These are phyloP conservation scores for Euleptes europaea DNA, from an alignment of 2,113 vertebrate species.

Conservation along the genomic window DNA sequence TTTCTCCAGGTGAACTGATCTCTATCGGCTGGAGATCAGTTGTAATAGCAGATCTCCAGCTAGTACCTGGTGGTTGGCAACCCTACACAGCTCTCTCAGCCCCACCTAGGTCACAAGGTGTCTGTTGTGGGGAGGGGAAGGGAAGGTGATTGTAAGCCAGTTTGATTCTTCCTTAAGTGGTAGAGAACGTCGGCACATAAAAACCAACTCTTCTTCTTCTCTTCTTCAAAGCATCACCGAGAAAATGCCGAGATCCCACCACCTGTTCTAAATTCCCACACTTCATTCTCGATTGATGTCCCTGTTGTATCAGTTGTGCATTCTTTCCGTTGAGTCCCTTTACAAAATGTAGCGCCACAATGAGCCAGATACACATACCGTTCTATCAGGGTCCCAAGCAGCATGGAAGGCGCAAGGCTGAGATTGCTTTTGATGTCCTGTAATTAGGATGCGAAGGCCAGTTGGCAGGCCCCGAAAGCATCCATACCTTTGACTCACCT, in stretches of 20 bases:
- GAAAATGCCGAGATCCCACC: background rate
- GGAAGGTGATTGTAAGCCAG: too few relatives aligned
- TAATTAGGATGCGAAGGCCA: constrained; percentile 57
- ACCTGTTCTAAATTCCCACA: background rate
- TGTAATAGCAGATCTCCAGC: too few relatives aligned
- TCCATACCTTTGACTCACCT: constrained; percentile 65
- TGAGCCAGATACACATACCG: background rate
- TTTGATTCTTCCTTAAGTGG: too few relatives aligned
- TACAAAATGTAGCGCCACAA: constrained; percentile 2
- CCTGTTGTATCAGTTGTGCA: background rate
- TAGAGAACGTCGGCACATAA: too few relatives aligned
- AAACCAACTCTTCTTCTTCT: too few relatives aligned
- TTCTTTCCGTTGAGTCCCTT: constrained; percentile 20
- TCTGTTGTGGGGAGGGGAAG: too few relatives aligned
- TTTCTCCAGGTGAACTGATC: too few relatives aligned
- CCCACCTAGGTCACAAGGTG: too few relatives aligned
- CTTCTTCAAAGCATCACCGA: background rate
- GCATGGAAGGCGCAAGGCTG: accelerated
- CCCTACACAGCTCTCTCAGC: too few relatives aligned
- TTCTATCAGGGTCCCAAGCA: constrained; percentile 18
- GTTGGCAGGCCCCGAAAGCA: constrained; percentile 2
- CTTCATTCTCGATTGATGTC: background rate
- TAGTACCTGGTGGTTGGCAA: too few relatives aligned
- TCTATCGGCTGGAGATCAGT: too few relatives aligned
- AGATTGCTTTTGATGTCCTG: constrained; percentile 46